Conservation (phyloP, 1,140 invertebrate genomes). For the Plodia interpunctella region DNA sequence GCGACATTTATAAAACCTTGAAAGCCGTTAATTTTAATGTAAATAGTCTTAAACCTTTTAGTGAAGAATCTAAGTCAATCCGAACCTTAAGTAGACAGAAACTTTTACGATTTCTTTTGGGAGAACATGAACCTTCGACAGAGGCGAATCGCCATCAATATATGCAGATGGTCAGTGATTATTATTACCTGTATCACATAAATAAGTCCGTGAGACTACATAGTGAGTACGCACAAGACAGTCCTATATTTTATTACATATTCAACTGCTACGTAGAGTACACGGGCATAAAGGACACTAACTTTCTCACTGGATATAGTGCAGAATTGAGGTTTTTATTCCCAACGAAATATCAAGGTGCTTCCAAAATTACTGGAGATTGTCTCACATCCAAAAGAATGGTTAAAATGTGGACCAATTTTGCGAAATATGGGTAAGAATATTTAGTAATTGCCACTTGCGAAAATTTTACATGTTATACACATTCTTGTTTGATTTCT, state of each 20-base stretch:
- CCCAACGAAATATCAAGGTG: conserved; percentile 25
- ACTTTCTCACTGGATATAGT: conserved; percentile 43
- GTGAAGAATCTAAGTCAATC: conserved; percentile 27
- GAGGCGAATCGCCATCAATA: conserved; percentile 49
- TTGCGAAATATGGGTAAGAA: conserved; percentile 63
- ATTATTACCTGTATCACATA: conserved; percentile 56
- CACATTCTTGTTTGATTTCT: no score
- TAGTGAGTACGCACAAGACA: conserved; percentile 38
- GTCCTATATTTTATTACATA: conserved; percentile 59
- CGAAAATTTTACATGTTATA: no score
- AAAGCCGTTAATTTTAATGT: background rate
- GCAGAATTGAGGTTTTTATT: conserved; percentile 56
- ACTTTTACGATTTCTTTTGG: conserved; percentile 55
- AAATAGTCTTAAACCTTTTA: conserved; percentile 20
- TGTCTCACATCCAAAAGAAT: conserved; percentile 55
- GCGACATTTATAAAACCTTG: conserved; percentile 35
- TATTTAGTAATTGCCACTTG: background rate
- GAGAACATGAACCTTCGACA: conserved; percentile 32
- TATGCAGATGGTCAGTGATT: conserved; percentile 57
- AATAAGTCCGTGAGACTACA: conserved; percentile 55
- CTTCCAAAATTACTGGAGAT: conserved; percentile 43
- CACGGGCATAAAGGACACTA: conserved; percentile 40
- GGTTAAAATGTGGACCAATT: conserved; percentile 68
- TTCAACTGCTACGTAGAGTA: conserved; percentile 52
- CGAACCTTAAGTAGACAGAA: conserved; percentile 45